Conservation (phyloP, 1,140 invertebrate species). For the Alviniconcha marisindica region DNA sequence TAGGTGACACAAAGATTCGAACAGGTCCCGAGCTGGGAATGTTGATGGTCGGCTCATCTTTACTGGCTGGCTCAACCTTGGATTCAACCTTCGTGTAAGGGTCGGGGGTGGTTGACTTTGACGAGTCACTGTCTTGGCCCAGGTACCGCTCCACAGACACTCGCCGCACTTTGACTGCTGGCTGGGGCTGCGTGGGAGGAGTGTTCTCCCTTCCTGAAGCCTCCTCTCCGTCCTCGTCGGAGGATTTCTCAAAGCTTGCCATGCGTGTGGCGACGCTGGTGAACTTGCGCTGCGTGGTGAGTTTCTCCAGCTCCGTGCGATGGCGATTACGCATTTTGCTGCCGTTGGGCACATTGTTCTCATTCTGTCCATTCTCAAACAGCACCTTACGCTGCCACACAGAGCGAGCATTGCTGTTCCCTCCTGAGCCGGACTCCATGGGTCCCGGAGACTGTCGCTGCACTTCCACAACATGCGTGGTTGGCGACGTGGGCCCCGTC, state of each 20-base stretch:
- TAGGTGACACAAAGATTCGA: conserved; percentile 66
- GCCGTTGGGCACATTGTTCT: conserved; percentile 43
- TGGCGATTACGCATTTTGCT: conserved; percentile 50
- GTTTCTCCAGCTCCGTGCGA: conserved; percentile 69
- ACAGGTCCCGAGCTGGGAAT: conserved; percentile 50
- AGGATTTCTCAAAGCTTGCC: conserved; percentile 65
- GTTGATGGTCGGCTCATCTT: neutral
- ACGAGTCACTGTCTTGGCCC: neutral
- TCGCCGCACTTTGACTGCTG: conserved; percentile 47
- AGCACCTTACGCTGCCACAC: conserved; percentile 68
- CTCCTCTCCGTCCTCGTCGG: conserved; percentile 37
- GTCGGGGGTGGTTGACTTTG: conserved; percentile 7
- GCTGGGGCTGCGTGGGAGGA: conserved; percentile 35
- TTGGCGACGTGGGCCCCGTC: conserved; percentile 41
- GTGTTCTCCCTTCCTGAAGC: conserved; percentile 24
- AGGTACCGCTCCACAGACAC: conserved; percentile 38
- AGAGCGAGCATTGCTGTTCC: conserved; percentile 22
- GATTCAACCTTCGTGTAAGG: neutral
- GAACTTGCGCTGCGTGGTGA: conserved; percentile 64
- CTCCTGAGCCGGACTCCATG: neutral
- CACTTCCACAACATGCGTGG: conserved; percentile 18
- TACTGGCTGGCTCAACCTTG: neutral
- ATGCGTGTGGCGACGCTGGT: conserved; percentile 61
- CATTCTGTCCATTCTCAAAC: conserved; percentile 64
- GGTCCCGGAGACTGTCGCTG: conserved; percentile 6